phyloP scores from a whole-genome alignment of 2,797 vertebrate genomes.

The Argya squamiceps region DNA sequence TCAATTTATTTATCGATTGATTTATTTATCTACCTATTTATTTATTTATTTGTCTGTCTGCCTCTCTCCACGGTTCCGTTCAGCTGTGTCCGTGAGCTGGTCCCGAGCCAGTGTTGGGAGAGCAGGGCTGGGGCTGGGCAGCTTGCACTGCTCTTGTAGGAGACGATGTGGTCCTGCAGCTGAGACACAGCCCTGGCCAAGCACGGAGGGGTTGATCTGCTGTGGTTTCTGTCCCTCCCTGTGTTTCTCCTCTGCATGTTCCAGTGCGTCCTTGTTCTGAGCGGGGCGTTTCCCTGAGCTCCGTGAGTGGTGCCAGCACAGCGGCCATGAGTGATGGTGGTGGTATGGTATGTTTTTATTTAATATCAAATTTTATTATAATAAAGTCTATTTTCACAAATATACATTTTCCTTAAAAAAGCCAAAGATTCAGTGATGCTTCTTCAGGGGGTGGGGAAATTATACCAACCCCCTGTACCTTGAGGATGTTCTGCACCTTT shows the following conservation, averaged over 20 bases:
- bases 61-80: not conserved
- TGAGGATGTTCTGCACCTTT: not conserved
- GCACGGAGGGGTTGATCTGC: not conserved
- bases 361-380: slow-evolving; percentile 83
- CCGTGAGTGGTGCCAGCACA: not conserved
- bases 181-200: not conserved
- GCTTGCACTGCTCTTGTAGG: slow-evolving; percentile 50
- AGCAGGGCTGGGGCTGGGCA: slow-evolving; percentile 14
- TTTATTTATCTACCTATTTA: not conserved
- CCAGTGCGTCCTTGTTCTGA: slow-evolving; percentile 39
- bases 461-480: rapidly evolving
- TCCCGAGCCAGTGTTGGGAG: not conserved
- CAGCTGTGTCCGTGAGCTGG: not conserved
- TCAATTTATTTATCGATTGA: not conserved
- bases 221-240: slow-evolving; percentile 22
- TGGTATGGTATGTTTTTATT: slow-evolving; percentile 74
- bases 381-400: slow-evolving; percentile 86
- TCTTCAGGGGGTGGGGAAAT: not conserved
- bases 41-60: not conserved
- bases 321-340: slow-evolving; percentile 35
- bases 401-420: slow-evolving; percentile 49
- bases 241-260: slow-evolving; percentile 70
- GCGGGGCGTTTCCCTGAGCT: slow-evolving; percentile 8
- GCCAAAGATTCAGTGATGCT: not conserved
- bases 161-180: not conserved